Conservation (phyloP, 2,888 invertebrate species). For the Brachypterus glaber region DNA sequence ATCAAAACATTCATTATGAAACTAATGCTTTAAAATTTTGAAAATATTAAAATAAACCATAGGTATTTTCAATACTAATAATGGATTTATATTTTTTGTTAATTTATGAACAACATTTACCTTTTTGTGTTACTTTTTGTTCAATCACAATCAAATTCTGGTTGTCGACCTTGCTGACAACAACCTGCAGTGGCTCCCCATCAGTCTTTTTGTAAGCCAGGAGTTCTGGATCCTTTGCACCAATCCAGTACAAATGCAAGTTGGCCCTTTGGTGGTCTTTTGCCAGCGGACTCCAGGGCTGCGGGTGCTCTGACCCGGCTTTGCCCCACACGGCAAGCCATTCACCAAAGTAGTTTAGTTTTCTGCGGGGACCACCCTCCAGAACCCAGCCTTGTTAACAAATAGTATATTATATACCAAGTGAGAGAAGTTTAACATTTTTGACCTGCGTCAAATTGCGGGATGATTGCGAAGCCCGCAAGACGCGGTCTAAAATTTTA, state of each 20-base stretch:
- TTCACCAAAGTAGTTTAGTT: constrained; percentile 35
- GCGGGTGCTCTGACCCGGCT: constrained; percentile 73
- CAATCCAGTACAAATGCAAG: constrained; percentile 62
- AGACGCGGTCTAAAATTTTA: too few relatives aligned
- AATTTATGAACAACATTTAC: too few relatives aligned
- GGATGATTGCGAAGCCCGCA: too few relatives aligned
- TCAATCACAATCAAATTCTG: constrained; percentile 67
- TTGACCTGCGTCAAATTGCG: too few relatives aligned
- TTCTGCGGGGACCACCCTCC: constrained; percentile 39
- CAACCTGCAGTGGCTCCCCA: constrained; percentile 76
- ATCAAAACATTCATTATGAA: too few relatives aligned
- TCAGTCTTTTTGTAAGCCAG: constrained; percentile 77
- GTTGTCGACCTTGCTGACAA: constrained; percentile 61
- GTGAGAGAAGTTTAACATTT: too few relatives aligned
- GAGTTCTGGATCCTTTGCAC: constrained; percentile 54
- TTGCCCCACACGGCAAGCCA: constrained; percentile 77
- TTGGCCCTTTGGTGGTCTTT: constrained; percentile 82
- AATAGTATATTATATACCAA: too few relatives aligned
- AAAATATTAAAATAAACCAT: too few relatives aligned
- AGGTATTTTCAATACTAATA: too few relatives aligned
- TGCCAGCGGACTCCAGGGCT: constrained; percentile 84
- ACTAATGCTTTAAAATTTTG: too few relatives aligned
- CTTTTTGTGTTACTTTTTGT: constrained; percentile 66
- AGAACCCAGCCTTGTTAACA: constrained; percentile 30
- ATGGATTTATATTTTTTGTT: too few relatives aligned